These are phyloP conservation scores for Chloropsis hardwickii DNA, from an alignment of 2,113 vertebrate species.

Conservation along the genomic window DNA sequence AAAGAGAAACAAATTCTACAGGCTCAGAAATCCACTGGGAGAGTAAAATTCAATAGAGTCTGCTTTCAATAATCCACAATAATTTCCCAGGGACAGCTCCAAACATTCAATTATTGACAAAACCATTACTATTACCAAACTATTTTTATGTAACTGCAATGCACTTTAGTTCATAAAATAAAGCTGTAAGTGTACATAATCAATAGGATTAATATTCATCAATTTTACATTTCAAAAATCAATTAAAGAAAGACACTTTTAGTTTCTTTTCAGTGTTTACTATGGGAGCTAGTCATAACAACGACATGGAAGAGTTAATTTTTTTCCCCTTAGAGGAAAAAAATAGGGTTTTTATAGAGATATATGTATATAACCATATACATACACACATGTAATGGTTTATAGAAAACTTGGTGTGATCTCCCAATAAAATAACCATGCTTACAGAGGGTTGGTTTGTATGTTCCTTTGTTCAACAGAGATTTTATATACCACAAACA, in stretches of 20 bases:
- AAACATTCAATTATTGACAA: background rate
- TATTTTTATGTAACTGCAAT: background rate
- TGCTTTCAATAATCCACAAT: background rate
- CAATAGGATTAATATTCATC: background rate
- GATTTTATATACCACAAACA: background rate
- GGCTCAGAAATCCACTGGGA: background rate
- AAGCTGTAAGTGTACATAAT: background rate
- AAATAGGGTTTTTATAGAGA: rapidly evolving
- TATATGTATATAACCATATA: rapidly evolving
- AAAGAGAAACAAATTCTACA: background rate
- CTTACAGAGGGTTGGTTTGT: background rate
- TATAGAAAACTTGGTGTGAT: background rate
- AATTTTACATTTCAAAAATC: background rate
- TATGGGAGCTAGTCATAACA: background rate
- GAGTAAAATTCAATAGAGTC: background rate
- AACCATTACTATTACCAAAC: background rate
- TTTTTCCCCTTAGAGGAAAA: background rate
- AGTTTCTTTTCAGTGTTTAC: background rate
- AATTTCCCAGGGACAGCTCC: background rate
- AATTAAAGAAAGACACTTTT: background rate
- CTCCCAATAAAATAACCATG: background rate
- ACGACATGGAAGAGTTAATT: background rate
- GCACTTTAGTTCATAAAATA: background rate
- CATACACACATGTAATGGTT: background rate
- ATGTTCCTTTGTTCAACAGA: background rate